Evolutionary conservation across 2,797 vertebrate species (phyloP).

Genomic region (Poecilia gillii): DNA sequence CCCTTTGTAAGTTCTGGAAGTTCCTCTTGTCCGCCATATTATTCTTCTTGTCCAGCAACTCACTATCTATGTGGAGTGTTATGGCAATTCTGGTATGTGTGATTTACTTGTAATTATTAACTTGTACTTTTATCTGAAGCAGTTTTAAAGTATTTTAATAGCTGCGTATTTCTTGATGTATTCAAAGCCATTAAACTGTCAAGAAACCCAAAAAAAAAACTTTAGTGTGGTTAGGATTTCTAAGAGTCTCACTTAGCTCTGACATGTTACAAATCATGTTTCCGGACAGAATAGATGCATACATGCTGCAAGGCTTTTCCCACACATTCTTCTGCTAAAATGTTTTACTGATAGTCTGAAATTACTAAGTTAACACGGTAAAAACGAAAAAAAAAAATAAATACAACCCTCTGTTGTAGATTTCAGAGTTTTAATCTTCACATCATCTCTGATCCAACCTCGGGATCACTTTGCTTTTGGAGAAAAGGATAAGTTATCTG

Average conservation of each 20-base stretch:
- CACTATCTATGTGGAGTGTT: not conserved
- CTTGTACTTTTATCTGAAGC: not conserved
- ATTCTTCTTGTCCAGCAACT: not conserved
- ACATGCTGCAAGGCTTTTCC: not conserved
- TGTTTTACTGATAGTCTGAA: not conserved
- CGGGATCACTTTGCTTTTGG: not conserved
- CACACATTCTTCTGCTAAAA: constrained; percentile 12
- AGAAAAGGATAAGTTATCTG: not conserved
- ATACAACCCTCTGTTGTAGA: not conserved
- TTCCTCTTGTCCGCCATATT: not conserved
- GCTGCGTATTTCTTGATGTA: not conserved
- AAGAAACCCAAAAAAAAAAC: not conserved
- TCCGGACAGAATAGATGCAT: not conserved
- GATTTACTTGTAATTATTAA: constrained; percentile 2
- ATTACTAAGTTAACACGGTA: not conserved
- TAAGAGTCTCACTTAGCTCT: not conserved
- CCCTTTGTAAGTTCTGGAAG: not conserved
- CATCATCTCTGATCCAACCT: not conserved
- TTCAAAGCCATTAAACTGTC: not conserved
- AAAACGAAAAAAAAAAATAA: not conserved
- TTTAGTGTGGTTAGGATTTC: not conserved
- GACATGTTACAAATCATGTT: not conserved
- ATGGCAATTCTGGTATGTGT: not conserved
- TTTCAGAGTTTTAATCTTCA: not conserved
- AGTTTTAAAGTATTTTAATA: not conserved